These are phyloP conservation scores for Zoanthus sansibaricus DNA, from an alignment of 92 coral and sea anemone genomes.

Conservation along the genomic window DNA sequence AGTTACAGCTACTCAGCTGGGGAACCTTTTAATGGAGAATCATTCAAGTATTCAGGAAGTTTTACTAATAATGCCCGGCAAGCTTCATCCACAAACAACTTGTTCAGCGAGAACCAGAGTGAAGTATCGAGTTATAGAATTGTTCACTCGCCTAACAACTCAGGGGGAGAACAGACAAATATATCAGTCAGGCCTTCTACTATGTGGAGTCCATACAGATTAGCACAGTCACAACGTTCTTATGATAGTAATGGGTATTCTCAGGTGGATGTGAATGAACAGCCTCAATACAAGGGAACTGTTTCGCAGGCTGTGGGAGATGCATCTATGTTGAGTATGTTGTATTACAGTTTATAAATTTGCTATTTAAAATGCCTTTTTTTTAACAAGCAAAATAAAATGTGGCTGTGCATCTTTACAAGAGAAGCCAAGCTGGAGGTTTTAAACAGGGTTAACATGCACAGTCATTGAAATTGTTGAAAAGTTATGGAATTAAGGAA, in stretches of 20 bases:
- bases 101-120: conserved; percentile 59
- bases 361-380: too few relatives aligned
- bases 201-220: conserved; percentile 1
- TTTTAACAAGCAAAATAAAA: too few relatives aligned
- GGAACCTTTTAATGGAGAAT: conserved; percentile 58
- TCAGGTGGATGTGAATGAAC: conserved; percentile 27
- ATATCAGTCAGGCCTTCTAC: conserved; percentile 27
- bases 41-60: conserved; percentile 26
- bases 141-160: conserved; percentile 29
- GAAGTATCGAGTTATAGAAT: conserved; percentile 51
- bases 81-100: conserved; percentile 62
- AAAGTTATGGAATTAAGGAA: too few relatives aligned
- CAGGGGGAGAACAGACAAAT: conserved; percentile 48
- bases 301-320: conserved; percentile 19
- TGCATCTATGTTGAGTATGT: conserved; percentile 28
- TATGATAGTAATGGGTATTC: conserved; percentile 29
- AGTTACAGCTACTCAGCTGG: conserved; percentile 59
- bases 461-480: too few relatives aligned
- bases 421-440: too few relatives aligned
- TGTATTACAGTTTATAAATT: background rate
- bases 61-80: conserved; percentile 51
- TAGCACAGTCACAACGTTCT: conserved; percentile 48
- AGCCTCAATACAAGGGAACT: conserved; percentile 2
- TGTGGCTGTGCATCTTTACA: too few relatives aligned
- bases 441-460: too few relatives aligned